Evolutionary conservation across 2,113 vertebrate species (phyloP), one percentile per base, ranked within the genome.

Genomic region (Scophthalmus maximus): DNA sequence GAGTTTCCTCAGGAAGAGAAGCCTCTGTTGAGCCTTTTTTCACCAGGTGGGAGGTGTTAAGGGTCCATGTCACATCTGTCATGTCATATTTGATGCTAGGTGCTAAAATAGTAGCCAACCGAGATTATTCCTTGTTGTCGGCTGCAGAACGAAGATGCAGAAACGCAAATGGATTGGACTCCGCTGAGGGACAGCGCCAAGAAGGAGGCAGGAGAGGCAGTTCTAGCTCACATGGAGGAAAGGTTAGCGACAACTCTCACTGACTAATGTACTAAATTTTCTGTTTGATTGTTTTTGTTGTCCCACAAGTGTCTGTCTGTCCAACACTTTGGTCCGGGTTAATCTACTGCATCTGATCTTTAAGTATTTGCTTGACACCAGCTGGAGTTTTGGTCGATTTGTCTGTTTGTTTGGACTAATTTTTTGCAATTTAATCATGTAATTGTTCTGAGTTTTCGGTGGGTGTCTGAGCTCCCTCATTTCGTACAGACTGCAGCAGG

Each of bases 401-500:
- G 30, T 5, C 30, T 4, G 30, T 20, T n/a, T 4, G 22, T 36
- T 46, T 22, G n/a, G 27, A 29, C 3, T 32, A 32, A 32, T 4
- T 32, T 32, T 32, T 40, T 22, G 23, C 15, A 15, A 8, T 8
- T 10, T 2, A 7, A 8, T 29, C 8, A 26, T 34, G 8, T 17
- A 4, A 20, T 17, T 36, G 7, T 10, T 7, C 30, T 22, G 18
- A 58, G 36, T n/a, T 3, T n/a, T 15, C 25, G n/a, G 17, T 22
- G 11, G n/a, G 17, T 8, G 6, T 18, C 20, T n/a, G 23, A 46
- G 26, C 2, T 56, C 0, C 1, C 49, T 3, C 2, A 11, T 59
- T 72, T 67, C 25, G 5, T 5, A 0, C 79, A 94, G 93, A 18
- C 69, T 93, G 49, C 78, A 87, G 83, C 78, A 71, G 72, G 87